A percentile compares a stretch with the other conserved stretches of the same genome.
phyloP scores from a whole-genome alignment of 2,888 invertebrate species.

The Ornithoptera alexandrae region DNA sequence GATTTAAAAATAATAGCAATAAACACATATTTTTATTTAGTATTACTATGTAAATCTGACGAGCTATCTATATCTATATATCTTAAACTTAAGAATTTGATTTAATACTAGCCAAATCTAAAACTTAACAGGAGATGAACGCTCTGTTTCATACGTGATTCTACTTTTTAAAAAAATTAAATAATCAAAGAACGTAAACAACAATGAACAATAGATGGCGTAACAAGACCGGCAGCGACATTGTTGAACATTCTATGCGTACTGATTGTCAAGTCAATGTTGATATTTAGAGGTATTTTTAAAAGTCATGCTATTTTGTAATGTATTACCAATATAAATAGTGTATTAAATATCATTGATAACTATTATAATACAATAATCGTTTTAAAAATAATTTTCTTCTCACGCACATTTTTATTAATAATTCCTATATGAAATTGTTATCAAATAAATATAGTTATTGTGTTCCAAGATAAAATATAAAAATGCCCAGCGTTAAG shows the following conservation, averaged over 20 bases:
- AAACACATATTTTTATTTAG: too few relatives aligned
- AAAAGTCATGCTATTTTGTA: not conserved
- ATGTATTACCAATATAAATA: not conserved
- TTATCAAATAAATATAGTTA: not conserved
- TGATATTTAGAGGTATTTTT: not conserved
- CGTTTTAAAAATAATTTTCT: not conserved
- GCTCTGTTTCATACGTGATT: too few relatives aligned
- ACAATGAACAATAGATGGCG: too few relatives aligned
- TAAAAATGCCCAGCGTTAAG: constrained; percentile 46
- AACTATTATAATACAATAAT: not conserved
- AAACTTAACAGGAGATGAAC: too few relatives aligned
- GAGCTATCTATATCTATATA: too few relatives aligned
- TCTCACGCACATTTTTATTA: not conserved
- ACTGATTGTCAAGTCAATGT: not conserved
- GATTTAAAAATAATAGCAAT: too few relatives aligned
- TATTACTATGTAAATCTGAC: too few relatives aligned
- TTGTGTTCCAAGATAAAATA: not conserved
- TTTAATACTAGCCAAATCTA: too few relatives aligned
- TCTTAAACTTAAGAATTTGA: too few relatives aligned
- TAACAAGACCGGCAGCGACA: too few relatives aligned
- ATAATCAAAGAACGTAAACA: too few relatives aligned
- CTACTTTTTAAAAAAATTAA: too few relatives aligned
- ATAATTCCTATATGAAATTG: not conserved
- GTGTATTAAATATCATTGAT: not conserved
- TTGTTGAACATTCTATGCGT: not conserved